Conservation (phyloP, 2,797 vertebrate species). For the Parotocinclus haroldoi region DNA sequence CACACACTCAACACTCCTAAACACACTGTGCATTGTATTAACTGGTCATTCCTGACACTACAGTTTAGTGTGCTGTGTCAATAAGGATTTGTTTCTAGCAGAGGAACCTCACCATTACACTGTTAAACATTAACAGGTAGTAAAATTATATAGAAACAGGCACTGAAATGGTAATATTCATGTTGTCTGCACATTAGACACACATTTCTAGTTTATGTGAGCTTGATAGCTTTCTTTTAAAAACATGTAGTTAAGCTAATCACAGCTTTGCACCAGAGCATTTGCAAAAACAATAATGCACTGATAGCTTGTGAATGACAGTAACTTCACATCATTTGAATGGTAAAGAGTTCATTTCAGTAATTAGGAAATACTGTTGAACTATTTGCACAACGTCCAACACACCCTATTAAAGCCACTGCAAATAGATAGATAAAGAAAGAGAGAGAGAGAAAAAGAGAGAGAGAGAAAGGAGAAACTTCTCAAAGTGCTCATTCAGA, state of each 20-base stretch:
- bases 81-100: constrained; percentile 28
- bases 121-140: constrained; percentile 39
- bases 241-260: constrained; percentile 45
- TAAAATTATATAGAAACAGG: constrained; percentile 39
- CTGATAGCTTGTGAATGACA: constrained; percentile 34
- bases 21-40: constrained; percentile 40
- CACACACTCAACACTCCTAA: constrained; percentile 22
- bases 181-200: constrained; percentile 35
- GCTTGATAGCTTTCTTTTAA: constrained; percentile 34
- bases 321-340: constrained; percentile 33
- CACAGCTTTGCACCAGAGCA: constrained; percentile 44
- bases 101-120: constrained; percentile 20
- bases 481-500: constrained; percentile 44
- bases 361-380: constrained; percentile 41
- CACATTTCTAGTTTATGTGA: constrained; percentile 42
- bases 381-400: constrained; percentile 39
- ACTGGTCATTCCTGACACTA: constrained; percentile 26
- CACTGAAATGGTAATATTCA: constrained; percentile 45
- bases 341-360: constrained; percentile 40
- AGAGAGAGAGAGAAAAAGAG: constrained; percentile 6
- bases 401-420: constrained; percentile 41
- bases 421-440: constrained; percentile 33
- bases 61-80: constrained; percentile 33
- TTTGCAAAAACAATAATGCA: constrained; percentile 40
- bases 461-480: constrained; percentile 13